Evolutionary conservation across 2,797 vertebrate genomes (phyloP).

Genomic region (Dipus sagitta): DNA sequence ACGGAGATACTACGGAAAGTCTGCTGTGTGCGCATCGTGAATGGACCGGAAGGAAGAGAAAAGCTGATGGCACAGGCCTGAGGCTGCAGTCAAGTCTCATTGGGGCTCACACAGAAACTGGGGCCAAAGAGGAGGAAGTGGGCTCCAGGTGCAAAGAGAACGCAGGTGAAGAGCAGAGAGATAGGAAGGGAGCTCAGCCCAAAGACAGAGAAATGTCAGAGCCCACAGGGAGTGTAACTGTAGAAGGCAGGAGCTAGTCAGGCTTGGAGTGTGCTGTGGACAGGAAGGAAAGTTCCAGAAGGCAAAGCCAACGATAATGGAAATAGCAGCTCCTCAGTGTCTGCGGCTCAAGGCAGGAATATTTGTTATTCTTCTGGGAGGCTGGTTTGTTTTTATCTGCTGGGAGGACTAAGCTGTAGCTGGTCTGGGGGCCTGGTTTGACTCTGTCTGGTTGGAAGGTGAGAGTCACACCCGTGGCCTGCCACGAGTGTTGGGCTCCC

Average conservation of each 20-base stretch:
- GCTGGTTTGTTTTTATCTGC: conserved; percentile 23
- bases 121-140: not conserved
- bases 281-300: not conserved
- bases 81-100: not conserved
- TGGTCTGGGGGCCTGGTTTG: not conserved
- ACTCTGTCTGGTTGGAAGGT: not conserved
- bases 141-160: not conserved
- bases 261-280: too few relatives aligned
- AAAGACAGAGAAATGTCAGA: not conserved
- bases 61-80: accelerated
- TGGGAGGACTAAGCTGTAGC: not conserved
- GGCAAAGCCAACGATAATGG: not conserved
- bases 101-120: not conserved
- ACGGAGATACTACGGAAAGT: not conserved
- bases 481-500: accelerated
- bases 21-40: not conserved
- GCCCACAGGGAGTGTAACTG: not conserved
- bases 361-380: not conserved
- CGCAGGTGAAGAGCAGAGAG: not conserved
- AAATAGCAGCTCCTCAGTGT: not conserved
- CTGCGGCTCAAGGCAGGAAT: not conserved
- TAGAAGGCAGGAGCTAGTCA: accelerated
- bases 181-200: accelerated
- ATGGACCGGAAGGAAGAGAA: not conserved
- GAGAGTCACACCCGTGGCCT: not conserved